A percentile compares a stretch with the other conserved stretches of the same genome.
Conservation (phyloP, 2,888 invertebrate genomes). For the Tipula confusa region DNA sequence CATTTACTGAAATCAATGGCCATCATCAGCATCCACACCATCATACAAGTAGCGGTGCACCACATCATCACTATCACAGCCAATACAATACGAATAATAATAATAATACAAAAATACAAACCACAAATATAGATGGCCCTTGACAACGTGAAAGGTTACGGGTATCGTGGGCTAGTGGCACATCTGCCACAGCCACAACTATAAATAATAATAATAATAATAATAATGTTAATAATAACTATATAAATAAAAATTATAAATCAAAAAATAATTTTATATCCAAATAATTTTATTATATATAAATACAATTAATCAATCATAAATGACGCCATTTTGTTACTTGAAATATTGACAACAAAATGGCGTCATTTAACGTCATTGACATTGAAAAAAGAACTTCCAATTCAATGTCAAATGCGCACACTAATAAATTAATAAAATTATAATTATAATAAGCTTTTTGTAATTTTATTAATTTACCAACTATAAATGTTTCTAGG, state of each 20-base stretch:
- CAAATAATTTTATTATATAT: not conserved
- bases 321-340: not conserved
- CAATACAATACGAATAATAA: not conserved
- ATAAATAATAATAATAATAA: slow-evolving; percentile 30
- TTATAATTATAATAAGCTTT: not conserved
- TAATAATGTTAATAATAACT: slow-evolving; percentile 29
- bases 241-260: not conserved
- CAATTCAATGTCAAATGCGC: not conserved
- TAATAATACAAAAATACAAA: slow-evolving; percentile 3
- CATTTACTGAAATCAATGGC: slow-evolving; percentile 39
- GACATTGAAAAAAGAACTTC: slow-evolving; percentile 4
- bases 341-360: not conserved
- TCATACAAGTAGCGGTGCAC: not conserved
- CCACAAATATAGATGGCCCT: slow-evolving; percentile 35
- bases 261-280: not conserved
- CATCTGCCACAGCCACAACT: not conserved
- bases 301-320: not conserved
- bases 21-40: slow-evolving; percentile 30
- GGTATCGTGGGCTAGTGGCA: slow-evolving; percentile 36
- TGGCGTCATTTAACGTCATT: not conserved
- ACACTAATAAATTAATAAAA: not conserved
- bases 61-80: not conserved
- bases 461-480: not conserved
- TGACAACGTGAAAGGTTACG: slow-evolving; percentile 37
- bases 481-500: not conserved